Percentiles rank a stretch among this genome's conserved stretches.
phyloP scores from a whole-genome alignment of 2,888 invertebrate species.

The Chloroclysta siterata region DNA sequence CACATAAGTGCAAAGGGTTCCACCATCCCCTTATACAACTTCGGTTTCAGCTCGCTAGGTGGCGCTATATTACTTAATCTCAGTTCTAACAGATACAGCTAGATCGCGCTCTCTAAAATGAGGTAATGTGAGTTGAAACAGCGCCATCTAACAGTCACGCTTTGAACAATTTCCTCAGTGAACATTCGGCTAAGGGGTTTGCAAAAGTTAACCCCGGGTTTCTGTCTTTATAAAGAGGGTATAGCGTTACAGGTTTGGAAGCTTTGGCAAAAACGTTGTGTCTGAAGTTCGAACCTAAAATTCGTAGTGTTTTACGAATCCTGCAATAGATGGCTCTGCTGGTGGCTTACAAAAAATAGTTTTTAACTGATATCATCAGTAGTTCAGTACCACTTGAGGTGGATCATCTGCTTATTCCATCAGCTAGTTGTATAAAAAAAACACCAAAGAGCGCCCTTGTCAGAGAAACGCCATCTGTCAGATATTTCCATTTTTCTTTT shows the following conservation, averaged over 20 bases:
- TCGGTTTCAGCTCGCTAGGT: background rate
- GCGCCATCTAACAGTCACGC: conserved; percentile 18
- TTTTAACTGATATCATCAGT: too few species aligned
- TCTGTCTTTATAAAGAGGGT: too few species aligned
- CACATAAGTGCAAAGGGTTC: background rate
- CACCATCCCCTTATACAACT: background rate
- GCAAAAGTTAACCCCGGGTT: background rate
- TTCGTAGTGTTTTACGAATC: background rate
- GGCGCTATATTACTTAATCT: background rate
- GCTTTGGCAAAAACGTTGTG: background rate
- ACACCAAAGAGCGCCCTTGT: too few species aligned
- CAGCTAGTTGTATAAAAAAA: too few species aligned
- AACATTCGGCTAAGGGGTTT: background rate
- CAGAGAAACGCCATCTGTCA: too few species aligned
- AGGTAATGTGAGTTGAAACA: background rate
- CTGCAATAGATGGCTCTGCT: conserved; percentile 24
- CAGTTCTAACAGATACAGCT: background rate
- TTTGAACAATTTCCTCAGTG: conserved; percentile 6
- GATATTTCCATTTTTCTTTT: too few species aligned
- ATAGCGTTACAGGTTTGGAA: background rate
- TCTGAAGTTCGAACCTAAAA: too few species aligned
- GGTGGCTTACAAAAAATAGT: background rate
- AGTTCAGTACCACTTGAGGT: too few species aligned
- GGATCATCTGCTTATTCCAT: too few species aligned
- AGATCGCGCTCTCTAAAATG: conserved; percentile 20